Base-by-base conservation (phyloP, 2,113 vertebrate species). In the Todiramphus chloris region DNA sequence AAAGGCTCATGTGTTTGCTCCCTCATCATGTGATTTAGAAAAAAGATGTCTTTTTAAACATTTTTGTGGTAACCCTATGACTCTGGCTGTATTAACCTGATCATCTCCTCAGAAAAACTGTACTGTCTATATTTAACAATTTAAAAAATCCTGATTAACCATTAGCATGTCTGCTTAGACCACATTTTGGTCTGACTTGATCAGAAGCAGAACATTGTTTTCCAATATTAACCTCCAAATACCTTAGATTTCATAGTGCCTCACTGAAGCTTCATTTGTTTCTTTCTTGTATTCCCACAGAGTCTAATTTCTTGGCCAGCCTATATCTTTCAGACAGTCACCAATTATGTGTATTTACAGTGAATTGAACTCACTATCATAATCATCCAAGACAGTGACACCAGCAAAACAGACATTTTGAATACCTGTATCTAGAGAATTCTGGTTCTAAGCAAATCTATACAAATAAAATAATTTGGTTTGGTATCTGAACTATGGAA, bases 1-100 rank as follows among this genome's bases (percentile, higher is more conserved):
- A 10, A 46, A 56, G 33, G 37, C 11, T 39, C 0, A 1, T 10
- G 1, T 33, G 0, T 27, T 27, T 73, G 6, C 78, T 74, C 11
- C 60, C 11, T 85, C 10, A 48, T 25, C 2, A 14, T 3, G 0
- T 43, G 5, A 11, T 85, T 44, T 70, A 28, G 59, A 14, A 51
- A 37, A 20, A 37, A 31, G 24, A 30, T 3, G 1, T 19, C 1
- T 25, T 90, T 69, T 51, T 44, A 35, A n/a, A 12, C 17, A 43
- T 88, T 90, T 75, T 86, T 3, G 21, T 68, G 3, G 0, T 50
- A 70, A 56, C 5, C 19, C n/a, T 37, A 21, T 67, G 31, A 41
- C 21, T 79, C 6, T 4, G 67, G 7, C 10, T 14, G 37, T 63
- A 18, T n/a, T 31, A 64, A 9, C 63, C 58, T 55, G 12, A 6